phyloP scores from a whole-genome alignment of 2,888 invertebrate species.

The Drosophila diplacantha region DNA sequence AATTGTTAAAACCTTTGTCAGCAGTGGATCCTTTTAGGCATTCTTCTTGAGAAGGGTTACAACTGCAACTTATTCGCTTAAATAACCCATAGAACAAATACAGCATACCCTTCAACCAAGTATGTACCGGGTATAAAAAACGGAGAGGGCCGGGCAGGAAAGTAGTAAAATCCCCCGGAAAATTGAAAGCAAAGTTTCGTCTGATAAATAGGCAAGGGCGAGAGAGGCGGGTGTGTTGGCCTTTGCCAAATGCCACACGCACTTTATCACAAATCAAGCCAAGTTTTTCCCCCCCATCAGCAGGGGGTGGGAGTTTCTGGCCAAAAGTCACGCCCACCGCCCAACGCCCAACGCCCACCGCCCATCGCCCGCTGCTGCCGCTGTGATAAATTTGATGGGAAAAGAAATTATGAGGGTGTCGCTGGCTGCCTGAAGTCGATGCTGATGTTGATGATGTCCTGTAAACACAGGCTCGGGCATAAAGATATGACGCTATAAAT shows the following conservation, averaged over 20 bases:
- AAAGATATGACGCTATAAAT: conserved; percentile 69
- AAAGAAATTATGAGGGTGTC: conserved; percentile 69
- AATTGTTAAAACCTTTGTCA: neutral
- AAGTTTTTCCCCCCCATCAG: conserved; percentile 47
- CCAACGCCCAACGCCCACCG: conserved; percentile 19
- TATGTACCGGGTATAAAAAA: conserved; percentile 1
- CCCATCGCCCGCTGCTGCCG: conserved; percentile 39
- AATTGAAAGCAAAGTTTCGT: conserved; percentile 68
- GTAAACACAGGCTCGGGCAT: conserved; percentile 53
- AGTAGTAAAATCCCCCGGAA: conserved; percentile 59
- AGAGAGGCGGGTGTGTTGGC: conserved; percentile 31
- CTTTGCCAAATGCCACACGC: conserved; percentile 52
- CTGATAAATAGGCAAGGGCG: conserved; percentile 60
- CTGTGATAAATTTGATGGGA: conserved; percentile 70
- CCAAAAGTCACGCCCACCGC: conserved; percentile 64
- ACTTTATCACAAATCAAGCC: conserved; percentile 73
- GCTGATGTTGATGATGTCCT: conserved; percentile 68
- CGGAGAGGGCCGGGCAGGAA: conserved; percentile 17
- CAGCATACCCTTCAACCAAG: conserved; percentile 1
- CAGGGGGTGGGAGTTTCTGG: conserved; percentile 7
- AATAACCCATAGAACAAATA: neutral
- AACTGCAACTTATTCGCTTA: neutral
- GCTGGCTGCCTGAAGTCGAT: conserved; percentile 30
- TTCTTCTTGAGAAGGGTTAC: neutral
- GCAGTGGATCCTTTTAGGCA: neutral